These are phyloP conservation scores for Periplaneta americana DNA, from an alignment of 1,140 invertebrate species.

Conservation along the genomic window DNA sequence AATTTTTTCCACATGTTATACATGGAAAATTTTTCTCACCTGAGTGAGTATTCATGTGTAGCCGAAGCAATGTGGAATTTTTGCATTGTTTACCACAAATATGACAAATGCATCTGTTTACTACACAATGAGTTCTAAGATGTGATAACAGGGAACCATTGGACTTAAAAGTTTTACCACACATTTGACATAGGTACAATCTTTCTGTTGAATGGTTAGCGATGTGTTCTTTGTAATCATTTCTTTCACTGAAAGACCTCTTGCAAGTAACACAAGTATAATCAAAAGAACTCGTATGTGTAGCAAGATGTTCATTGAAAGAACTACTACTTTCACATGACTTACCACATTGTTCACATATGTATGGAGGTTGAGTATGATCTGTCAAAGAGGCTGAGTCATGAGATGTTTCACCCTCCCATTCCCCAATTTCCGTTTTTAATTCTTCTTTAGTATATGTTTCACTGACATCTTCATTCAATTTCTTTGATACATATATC, in stretches of 20 bases:
- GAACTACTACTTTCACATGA: too few relatives aligned
- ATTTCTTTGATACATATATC: too few relatives aligned
- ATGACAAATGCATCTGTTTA: conserved; percentile 5
- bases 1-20: not conserved
- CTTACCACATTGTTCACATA: too few relatives aligned
- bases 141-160: not conserved
- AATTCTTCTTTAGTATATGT: too few relatives aligned
- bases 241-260: not conserved
- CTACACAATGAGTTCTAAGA: not conserved
- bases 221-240: not conserved
- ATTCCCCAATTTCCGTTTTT: too few relatives aligned
- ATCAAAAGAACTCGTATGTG: too few relatives aligned
- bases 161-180: not conserved
- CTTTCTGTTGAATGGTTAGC: not conserved
- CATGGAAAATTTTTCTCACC: not conserved
- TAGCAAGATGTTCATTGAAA: too few relatives aligned
- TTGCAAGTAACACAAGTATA: too few relatives aligned
- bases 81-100: conserved; percentile 2
- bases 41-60: not conserved
- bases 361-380: too few relatives aligned
- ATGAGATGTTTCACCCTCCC: too few relatives aligned
- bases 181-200: not conserved
- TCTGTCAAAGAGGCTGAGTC: too few relatives aligned
- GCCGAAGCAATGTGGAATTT: not conserved
- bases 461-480: too few relatives aligned